Conservation (phyloP, 2,888 invertebrate species). For the Carabus problematicus region DNA sequence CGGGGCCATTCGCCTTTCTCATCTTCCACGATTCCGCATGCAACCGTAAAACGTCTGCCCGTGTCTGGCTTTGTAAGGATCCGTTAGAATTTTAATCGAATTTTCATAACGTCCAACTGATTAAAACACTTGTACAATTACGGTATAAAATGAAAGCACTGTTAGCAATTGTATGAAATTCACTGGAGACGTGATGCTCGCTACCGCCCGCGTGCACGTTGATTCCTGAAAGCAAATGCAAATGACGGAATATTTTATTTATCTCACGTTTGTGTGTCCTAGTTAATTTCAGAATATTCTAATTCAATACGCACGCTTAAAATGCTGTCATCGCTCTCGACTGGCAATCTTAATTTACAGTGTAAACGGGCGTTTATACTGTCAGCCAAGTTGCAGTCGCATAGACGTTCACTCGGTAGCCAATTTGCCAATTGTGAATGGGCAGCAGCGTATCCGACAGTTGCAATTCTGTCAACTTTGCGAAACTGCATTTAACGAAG, state of each 20-base stretch:
- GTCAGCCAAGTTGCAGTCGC: no score
- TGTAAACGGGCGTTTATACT: no score
- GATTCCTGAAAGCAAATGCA: not conserved
- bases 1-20: not conserved
- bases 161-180: not conserved
- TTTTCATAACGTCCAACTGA: no score
- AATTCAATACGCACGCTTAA: slow-evolving; percentile 10
- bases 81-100: no score
- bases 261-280: slow-evolving; percentile 2
- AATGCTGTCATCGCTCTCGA: not conserved
- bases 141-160: no score
- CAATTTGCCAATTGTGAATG: not conserved
- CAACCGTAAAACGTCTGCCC: not conserved
- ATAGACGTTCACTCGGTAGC: no score
- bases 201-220: not conserved
- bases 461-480: not conserved
- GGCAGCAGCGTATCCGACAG: no score
- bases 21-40: not conserved
- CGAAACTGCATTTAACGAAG: not conserved
- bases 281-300: not conserved
- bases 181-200: not conserved
- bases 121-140: no score
- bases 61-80: no score
- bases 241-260: not conserved
- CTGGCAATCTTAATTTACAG: not conserved